These are phyloP conservation scores for Tympanuchus pallidicinctus DNA, from an alignment of 2,113 vertebrate species.

Conservation along the genomic window DNA sequence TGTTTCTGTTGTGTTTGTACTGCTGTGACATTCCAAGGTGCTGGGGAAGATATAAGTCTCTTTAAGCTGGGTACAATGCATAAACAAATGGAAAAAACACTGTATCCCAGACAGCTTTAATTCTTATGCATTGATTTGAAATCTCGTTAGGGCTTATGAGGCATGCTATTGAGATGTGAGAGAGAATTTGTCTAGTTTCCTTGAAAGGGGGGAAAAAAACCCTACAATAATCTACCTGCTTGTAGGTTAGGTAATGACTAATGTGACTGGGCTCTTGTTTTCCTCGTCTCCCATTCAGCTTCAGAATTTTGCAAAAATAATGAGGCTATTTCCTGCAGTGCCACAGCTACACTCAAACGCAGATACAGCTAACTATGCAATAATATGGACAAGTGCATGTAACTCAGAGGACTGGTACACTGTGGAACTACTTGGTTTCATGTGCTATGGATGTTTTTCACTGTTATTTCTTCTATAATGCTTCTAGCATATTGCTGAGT, in stretches of 20 bases:
- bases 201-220: not conserved
- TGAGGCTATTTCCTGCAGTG: not conserved
- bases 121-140: not conserved
- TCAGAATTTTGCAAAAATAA: not conserved
- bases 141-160: not conserved
- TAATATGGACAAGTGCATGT: not conserved
- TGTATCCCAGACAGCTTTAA: not conserved
- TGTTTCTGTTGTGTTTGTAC: not conserved
- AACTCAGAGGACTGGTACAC: not conserved
- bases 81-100: not conserved
- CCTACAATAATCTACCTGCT: not conserved
- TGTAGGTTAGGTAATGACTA: not conserved
- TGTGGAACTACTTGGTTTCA: not conserved
- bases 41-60: not conserved
- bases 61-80: not conserved
- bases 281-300: rapidly evolving
- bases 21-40: not conserved
- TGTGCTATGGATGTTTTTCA: not conserved
- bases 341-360: not conserved
- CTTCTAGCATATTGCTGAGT: not conserved
- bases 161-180: not conserved
- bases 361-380: not conserved
- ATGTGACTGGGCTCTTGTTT: not conserved
- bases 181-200: not conserved
- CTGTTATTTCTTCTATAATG: not conserved